phyloP scores from a whole-genome alignment of 2,888 invertebrate genomes.

The Muscina levida region DNA sequence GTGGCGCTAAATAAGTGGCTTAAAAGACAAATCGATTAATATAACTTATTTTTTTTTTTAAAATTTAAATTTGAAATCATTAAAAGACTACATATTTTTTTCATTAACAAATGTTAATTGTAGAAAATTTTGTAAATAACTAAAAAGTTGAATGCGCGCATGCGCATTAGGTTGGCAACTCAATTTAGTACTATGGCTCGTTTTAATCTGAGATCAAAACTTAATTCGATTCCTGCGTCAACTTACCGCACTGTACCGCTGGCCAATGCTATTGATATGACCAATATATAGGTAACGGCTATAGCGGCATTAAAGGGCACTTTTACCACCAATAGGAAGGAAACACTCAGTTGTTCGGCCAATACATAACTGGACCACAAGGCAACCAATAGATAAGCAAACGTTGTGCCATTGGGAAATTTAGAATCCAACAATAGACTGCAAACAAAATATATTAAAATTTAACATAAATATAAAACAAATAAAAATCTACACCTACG shows the following conservation, averaged over 20 bases:
- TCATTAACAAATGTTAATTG: no score
- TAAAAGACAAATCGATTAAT: no score
- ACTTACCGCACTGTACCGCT: slow-evolving; percentile 88
- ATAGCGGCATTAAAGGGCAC: slow-evolving; percentile 89
- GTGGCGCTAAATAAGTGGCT: no score
- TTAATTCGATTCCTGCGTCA: not conserved
- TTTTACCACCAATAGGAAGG: slow-evolving; percentile 89
- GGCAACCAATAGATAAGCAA: slow-evolving; percentile 85
- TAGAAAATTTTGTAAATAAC: no score
- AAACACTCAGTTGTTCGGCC: slow-evolving; percentile 91
- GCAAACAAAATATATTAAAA: not conserved
- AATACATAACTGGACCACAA: slow-evolving; percentile 93
- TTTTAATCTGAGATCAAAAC: no score
- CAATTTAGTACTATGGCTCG: no score
- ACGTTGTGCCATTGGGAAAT: slow-evolving; percentile 79
- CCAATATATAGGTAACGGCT: slow-evolving; percentile 88
- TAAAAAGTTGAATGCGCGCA: no score
- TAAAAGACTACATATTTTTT: no score
- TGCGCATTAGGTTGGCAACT: no score
- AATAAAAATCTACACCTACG: slow-evolving; percentile 81
- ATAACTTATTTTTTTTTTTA: no score
- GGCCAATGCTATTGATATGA: slow-evolving; percentile 86
- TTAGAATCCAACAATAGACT: slow-evolving; percentile 77
- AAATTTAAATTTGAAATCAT: no score
- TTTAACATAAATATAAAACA: not conserved